Evolutionary conservation across 2,888 invertebrate species (phyloP), one percentile per base, ranked within the genome.

Genomic region (Drosophila rellima): DNA sequence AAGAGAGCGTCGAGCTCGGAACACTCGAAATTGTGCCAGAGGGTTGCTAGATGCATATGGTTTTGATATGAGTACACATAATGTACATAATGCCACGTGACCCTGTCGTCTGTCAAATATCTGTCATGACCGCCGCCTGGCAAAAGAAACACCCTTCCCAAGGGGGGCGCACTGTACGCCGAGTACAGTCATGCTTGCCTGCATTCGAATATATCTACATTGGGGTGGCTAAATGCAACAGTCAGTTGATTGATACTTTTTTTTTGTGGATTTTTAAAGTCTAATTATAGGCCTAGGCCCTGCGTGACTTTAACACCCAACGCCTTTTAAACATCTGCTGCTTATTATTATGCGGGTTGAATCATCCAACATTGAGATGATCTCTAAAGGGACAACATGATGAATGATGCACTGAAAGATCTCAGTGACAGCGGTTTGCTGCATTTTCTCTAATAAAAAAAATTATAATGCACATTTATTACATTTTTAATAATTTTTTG

Each of bases 291-390:
- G 42, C 66, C 45, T 60, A 51, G 55, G 31, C 37, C 13, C 45
- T 54, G 61, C 64, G 57, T 77, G 78, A 78, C 78, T 78, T 68
- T 74, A 44, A 54, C 78, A 62, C 65, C 65, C 69, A 59, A 55
- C 44, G 47, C 50, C 40, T 7, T 7, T 33, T 18, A 13, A 56
- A 45, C 67, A 74, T 68, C 62, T 68, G 74, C 11, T 60, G 29
- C 39, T 39, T 51, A 17, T 64, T 51, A 17, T 64, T 33, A 74
- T 73, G 73, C 74, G 74, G 73, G 73, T 54, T 18, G 8, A 45
- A 37, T 52, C 45, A 33, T 39, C 26, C 29, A 7, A 52, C 37
- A 35, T 35, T n/a, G n/a, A 13, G 31, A 39, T 60, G 69, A 61
- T 61, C 51, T 56, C 11, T 6, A 20, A 39, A n/a, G 35, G 48